These are phyloP conservation scores for Xylophagus ater DNA, from an alignment of 2,888 invertebrate genomes.

Conservation along the genomic window DNA sequence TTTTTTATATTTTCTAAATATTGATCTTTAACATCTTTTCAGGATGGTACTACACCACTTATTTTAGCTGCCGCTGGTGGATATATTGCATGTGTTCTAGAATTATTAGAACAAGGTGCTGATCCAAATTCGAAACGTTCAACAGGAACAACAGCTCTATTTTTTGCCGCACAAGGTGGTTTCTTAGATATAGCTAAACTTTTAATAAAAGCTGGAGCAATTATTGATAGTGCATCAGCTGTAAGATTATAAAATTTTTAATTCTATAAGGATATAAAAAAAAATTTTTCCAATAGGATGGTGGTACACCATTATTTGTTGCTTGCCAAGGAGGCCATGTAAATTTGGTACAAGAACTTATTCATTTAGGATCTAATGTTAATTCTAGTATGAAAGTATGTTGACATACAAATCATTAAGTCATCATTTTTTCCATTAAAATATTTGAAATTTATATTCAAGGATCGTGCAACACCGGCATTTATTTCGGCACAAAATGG, in stretches of 20 bases:
- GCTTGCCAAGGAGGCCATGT: slow-evolving; percentile 84
- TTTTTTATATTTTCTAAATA: no score
- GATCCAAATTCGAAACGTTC: slow-evolving; percentile 74
- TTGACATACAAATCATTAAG: no score
- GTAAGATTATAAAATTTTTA: slow-evolving; percentile 40
- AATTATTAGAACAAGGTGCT: slow-evolving; percentile 82
- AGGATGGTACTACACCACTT: slow-evolving; percentile 91
- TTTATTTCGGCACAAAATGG: slow-evolving; percentile 94
- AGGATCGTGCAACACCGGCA: slow-evolving; percentile 86
- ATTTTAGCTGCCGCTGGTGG: slow-evolving; percentile 87
- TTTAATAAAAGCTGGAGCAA: slow-evolving; percentile 66
- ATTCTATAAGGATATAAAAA: not conserved
- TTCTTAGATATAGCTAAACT: slow-evolving; percentile 70
- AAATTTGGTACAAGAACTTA: slow-evolving; percentile 73
- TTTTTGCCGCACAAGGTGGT: slow-evolving; percentile 90
- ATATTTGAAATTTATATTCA: slow-evolving; percentile 15
- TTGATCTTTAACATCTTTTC: slow-evolving; percentile 23
- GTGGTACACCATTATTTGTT: slow-evolving; percentile 89
- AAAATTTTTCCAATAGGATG: slow-evolving; percentile 53
- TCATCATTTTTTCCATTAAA: no score
- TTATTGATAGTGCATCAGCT: slow-evolving; percentile 66
- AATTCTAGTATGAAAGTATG: slow-evolving; percentile 74
- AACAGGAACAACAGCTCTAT: slow-evolving; percentile 87
- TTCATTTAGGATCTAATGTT: slow-evolving; percentile 69
- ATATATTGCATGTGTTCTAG: slow-evolving; percentile 74